phyloP scores from a whole-genome alignment of 2,888 invertebrate species.

The Leptothorax acervorum region DNA sequence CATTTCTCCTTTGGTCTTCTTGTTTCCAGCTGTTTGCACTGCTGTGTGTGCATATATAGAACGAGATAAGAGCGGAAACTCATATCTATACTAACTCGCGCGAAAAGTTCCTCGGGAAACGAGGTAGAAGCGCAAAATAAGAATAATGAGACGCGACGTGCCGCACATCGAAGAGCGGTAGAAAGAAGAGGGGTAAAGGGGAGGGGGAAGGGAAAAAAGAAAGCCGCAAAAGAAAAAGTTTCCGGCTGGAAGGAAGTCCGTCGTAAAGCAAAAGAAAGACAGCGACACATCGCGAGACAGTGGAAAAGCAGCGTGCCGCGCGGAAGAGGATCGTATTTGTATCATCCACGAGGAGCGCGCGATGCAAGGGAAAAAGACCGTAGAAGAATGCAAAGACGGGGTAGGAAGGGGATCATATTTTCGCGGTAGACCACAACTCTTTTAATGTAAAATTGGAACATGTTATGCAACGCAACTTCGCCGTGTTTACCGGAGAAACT shows the following conservation, averaged over 20 bases:
- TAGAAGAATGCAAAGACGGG: neutral
- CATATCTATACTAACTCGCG: constrained; percentile 46
- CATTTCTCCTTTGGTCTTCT: constrained; percentile 29
- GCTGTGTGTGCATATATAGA: constrained; percentile 35
- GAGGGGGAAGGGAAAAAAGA: constrained; percentile 10
- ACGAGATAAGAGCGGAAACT: constrained; percentile 47
- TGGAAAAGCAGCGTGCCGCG: constrained; percentile 24
- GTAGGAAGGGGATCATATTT: constrained; percentile 9
- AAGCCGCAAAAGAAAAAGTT: constrained; percentile 55
- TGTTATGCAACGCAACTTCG: constrained; percentile 16
- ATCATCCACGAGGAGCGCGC: constrained; percentile 31
- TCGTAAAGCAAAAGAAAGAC: constrained; percentile 44
- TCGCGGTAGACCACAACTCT: constrained; percentile 15
- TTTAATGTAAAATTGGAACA: constrained; percentile 39
- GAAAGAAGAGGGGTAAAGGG: neutral
- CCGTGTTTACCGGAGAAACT: neutral
- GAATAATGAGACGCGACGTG: constrained; percentile 50
- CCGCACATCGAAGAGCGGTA: constrained; percentile 40
- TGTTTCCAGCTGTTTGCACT: constrained; percentile 46
- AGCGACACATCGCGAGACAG: constrained; percentile 41
- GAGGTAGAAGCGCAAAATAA: constrained; percentile 48
- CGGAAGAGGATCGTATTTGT: constrained; percentile 42
- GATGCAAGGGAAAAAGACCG: neutral
- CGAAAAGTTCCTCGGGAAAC: constrained; percentile 44
- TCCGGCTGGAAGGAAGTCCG: constrained; percentile 44